Evolutionary conservation across 2,888 invertebrate genomes (phyloP).

Genomic region (Clanis bilineata): DNA sequence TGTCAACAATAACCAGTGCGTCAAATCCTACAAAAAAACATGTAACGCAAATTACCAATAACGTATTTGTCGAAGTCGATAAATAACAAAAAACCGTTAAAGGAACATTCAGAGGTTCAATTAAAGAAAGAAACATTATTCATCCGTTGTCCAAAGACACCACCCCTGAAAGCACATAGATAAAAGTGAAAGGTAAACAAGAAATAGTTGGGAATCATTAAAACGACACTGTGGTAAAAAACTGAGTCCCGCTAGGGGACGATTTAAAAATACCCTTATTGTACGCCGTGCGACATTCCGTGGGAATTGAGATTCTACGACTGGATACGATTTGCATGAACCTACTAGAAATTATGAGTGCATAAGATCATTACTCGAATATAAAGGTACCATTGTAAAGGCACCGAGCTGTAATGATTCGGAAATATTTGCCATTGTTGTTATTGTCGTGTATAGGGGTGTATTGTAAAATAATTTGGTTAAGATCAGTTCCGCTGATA

Average conservation of each 20-base stretch:
- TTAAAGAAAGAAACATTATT: constrained; percentile 58
- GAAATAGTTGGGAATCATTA: constrained; percentile 64
- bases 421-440: constrained; percentile 27
- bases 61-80: not conserved
- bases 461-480: constrained; percentile 15
- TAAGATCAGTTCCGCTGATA: constrained; percentile 2
- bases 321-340: constrained; percentile 24
- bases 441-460: constrained; percentile 24
- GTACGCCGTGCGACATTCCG: constrained; percentile 22
- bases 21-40: constrained; percentile 10
- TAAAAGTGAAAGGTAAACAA: constrained; percentile 73
- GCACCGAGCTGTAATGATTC: constrained; percentile 29
- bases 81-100: constrained; percentile 28
- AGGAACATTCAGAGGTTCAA: constrained; percentile 36
- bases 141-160: constrained; percentile 69
- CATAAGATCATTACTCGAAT: constrained; percentile 13
- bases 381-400: constrained; percentile 20
- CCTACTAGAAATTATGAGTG: constrained; percentile 15
- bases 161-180: constrained; percentile 61
- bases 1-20: not conserved
- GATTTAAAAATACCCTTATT: constrained; percentile 27
- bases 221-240: constrained; percentile 64
- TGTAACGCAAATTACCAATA: constrained; percentile 28
- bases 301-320: constrained; percentile 27
- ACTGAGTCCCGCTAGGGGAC: constrained; percentile 44